Conservation (phyloP, 92 coral and sea anemone species). For the Anthopleura xanthogrammica region DNA sequence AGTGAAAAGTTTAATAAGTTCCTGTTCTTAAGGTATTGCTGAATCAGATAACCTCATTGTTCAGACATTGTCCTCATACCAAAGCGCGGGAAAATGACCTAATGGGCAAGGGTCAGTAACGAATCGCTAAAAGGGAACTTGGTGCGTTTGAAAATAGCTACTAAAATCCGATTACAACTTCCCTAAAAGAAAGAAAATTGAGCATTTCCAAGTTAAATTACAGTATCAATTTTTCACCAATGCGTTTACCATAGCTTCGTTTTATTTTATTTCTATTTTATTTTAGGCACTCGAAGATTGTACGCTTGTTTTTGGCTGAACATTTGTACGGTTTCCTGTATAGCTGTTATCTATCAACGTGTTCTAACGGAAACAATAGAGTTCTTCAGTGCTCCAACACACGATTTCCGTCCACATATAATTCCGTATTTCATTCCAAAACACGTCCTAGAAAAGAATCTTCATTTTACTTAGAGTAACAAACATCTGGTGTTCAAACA, state of each 20-base stretch:
- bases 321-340: neutral
- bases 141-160: neutral
- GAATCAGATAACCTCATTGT: slow-evolving; percentile 18
- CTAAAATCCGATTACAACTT: neutral
- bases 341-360: neutral
- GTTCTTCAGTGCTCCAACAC: neutral
- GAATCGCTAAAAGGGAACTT: neutral
- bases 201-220: too few species aligned
- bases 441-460: neutral
- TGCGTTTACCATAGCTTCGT: too few species aligned
- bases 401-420: neutral
- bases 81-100: slow-evolving; percentile 34
- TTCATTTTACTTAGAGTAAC: neutral
- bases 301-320: neutral
- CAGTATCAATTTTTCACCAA: too few species aligned
- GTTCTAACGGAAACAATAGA: neutral
- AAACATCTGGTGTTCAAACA: neutral
- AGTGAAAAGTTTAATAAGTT: neutral
- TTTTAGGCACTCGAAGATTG: neutral
- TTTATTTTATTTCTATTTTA: too few species aligned
- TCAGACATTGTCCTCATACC: neutral
- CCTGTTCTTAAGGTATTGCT: neutral
- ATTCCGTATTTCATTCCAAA: neutral
- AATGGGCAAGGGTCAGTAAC: neutral
- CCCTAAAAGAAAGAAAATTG: neutral